phyloP scores from a whole-genome alignment of 2,888 invertebrate species.

The Empis livida region DNA sequence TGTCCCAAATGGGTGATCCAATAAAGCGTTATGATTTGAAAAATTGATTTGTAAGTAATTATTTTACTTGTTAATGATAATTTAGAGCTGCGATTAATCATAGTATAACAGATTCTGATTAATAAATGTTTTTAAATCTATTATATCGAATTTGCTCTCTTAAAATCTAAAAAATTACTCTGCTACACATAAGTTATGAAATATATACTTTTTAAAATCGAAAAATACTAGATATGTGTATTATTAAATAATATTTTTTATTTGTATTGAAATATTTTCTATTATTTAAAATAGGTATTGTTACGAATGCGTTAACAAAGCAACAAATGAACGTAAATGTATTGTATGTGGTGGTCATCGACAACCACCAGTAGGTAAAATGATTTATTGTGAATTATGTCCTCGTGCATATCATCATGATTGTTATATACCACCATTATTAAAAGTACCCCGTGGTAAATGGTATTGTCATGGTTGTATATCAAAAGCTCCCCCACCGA shows the following conservation, averaged over 20 bases:
- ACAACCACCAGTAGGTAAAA: conserved; percentile 41
- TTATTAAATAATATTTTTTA: background rate
- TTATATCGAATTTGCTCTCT: too few relatives aligned
- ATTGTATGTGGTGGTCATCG: conserved; percentile 79
- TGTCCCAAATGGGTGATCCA: too few relatives aligned
- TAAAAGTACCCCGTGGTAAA: conserved; percentile 70
- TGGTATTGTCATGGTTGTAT: conserved; percentile 86
- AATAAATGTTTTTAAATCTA: too few relatives aligned
- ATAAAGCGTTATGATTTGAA: too few relatives aligned
- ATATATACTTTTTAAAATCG: background rate
- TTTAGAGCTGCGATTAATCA: too few relatives aligned
- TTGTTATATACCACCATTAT: conserved; percentile 78
- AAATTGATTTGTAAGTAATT: too few relatives aligned
- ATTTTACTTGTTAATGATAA: too few relatives aligned
- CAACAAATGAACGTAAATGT: conserved; percentile 84
- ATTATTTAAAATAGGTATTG: conserved; percentile 59
- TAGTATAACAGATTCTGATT: too few relatives aligned
- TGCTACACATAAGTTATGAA: too few relatives aligned
- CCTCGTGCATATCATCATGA: conserved; percentile 86
- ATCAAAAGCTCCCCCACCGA: conserved; percentile 67
- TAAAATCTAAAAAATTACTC: too few relatives aligned
- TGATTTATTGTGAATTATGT: conserved; percentile 82
- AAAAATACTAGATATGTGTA: too few relatives aligned
- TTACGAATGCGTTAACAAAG: conserved; percentile 88
- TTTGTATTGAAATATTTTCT: background rate